A percentile compares a stretch with the other conserved stretches of the same genome.
Conservation (phyloP, 2,113 vertebrate genomes). For the Nothobranchius kuhntae region DNA sequence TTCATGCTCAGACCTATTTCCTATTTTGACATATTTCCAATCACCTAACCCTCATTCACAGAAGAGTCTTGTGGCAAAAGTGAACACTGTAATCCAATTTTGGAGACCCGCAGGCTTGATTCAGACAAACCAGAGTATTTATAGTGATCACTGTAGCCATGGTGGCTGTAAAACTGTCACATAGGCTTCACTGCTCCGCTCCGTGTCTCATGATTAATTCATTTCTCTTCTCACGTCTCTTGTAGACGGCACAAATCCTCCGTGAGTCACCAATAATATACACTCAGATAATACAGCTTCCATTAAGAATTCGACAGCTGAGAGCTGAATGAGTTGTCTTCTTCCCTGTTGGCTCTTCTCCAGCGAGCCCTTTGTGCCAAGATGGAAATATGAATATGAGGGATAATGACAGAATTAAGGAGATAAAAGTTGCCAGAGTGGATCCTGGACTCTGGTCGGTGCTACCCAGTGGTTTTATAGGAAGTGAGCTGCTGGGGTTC, state of each 20-base stretch:
- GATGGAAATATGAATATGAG: slow-evolving; percentile 6
- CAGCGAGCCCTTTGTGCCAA: not conserved
- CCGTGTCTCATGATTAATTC: slow-evolving; percentile 70
- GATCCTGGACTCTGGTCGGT: not conserved
- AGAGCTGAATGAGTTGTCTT: slow-evolving; percentile 35
- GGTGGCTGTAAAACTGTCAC: slow-evolving; percentile 59
- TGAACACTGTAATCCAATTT: slow-evolving; percentile 76
- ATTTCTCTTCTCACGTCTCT: slow-evolving; percentile 47
- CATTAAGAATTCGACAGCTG: slow-evolving; percentile 35
- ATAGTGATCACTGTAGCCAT: slow-evolving; percentile 51
- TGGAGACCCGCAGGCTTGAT: slow-evolving; percentile 49
- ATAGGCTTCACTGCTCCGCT: slow-evolving; percentile 52
- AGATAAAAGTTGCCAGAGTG: not conserved
- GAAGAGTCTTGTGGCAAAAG: slow-evolving; percentile 50
- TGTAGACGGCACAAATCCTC: slow-evolving; percentile 40
- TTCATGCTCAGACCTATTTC: slow-evolving; percentile 45
- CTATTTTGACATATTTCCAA: slow-evolving; percentile 55
- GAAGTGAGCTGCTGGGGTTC: slow-evolving; percentile 22
- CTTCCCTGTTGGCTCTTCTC: not conserved
- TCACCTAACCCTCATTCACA: slow-evolving; percentile 24
- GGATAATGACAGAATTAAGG: slow-evolving; percentile 1
- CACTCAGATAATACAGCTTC: slow-evolving; percentile 22
- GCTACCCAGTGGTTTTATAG: not conserved
- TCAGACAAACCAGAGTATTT: slow-evolving; percentile 64
- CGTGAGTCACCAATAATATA: slow-evolving; percentile 57